These are phyloP conservation scores for Sphaerodactylus townsendi DNA, from an alignment of 2,113 vertebrate species.

Conservation along the genomic window DNA sequence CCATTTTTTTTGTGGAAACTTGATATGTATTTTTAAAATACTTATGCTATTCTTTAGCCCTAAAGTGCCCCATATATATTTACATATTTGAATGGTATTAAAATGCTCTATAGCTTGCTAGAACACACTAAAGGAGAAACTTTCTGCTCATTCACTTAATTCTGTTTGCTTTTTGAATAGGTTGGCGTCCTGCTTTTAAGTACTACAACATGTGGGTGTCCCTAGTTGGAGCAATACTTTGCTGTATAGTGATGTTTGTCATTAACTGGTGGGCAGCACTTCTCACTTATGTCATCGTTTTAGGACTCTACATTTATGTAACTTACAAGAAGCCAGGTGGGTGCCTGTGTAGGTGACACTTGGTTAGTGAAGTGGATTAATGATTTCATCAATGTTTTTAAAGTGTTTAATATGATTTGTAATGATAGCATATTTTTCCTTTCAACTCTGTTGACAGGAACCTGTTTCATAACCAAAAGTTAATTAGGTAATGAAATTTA, in stretches of 20 bases:
- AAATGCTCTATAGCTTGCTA: neutral
- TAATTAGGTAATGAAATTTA: neutral
- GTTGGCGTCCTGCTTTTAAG: conserved; percentile 98
- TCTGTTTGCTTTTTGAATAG: conserved; percentile 68
- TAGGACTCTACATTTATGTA: conserved; percentile 97
- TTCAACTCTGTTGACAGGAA: neutral
- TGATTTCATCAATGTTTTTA: neutral
- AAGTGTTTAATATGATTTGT: neutral
- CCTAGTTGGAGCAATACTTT: conserved; percentile 89
- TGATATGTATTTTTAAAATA: neutral
- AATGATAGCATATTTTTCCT: neutral
- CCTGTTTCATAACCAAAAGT: neutral
- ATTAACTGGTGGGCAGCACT: conserved; percentile 98
- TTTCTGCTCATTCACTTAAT: neutral
- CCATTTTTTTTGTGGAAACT: neutral
- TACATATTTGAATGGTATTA: neutral
- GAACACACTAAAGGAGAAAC: neutral
- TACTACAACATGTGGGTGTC: conserved; percentile 99
- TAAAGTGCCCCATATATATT: no score
- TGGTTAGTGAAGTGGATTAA: neutral
- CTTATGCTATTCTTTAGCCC: no score
- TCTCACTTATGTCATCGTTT: conserved; percentile 92
- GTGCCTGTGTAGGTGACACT: conserved; percentile 30
- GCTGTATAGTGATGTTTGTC: conserved; percentile 98
- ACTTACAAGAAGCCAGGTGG: conserved; percentile 98